Evolutionary conservation across 2,113 vertebrate species (phyloP), one percentile per base, ranked within the genome.

Genomic region (Capra hircus): DNA sequence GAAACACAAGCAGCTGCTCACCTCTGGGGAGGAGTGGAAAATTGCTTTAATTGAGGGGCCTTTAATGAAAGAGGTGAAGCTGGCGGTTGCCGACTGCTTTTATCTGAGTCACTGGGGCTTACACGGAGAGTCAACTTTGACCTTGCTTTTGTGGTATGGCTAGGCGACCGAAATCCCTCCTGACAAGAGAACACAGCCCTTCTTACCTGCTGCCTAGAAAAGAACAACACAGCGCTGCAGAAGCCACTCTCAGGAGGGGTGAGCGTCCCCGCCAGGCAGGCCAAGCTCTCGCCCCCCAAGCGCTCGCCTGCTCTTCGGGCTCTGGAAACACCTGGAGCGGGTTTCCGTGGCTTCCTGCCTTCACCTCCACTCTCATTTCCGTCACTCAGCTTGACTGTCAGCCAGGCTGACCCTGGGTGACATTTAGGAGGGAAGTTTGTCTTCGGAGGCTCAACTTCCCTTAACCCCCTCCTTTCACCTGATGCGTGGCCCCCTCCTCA

Each of bases 11-110:
- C 98, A 97, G 93, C 92, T 94, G 77, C 93, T 98, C 95, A 55
- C 6, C 84, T 94, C 97, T 77, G 48, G 83, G 91, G 81, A 98
- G 94, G 96, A 81, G 85, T 71, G 97, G 95, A 96, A 98, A 98
- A 98, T 95, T 98, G 92, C 92, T 96, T 88, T 96, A 98, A 98
- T 98, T 97, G 98, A 97, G 74, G 96, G 95, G 96, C 98, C 96
- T 57, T 97, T 98, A 98, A 92, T 94, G 93, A 97, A 97, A 94
- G 97, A 97, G 62, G 71, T 23, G 77, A 97, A 97, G 71, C 96
- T 91, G 96, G 82, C 71, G 4, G 59, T 93, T 98, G 95, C 95
- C 96, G 93, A 87, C 57, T 90, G 93, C 94, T 93, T 97, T 97
- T 50, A 95, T 98, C 82, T 78, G 93, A 87, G 60, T 83, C 87